Conservation (phyloP, 1,140 invertebrate genomes). For the Heterodera schachtii region DNA sequence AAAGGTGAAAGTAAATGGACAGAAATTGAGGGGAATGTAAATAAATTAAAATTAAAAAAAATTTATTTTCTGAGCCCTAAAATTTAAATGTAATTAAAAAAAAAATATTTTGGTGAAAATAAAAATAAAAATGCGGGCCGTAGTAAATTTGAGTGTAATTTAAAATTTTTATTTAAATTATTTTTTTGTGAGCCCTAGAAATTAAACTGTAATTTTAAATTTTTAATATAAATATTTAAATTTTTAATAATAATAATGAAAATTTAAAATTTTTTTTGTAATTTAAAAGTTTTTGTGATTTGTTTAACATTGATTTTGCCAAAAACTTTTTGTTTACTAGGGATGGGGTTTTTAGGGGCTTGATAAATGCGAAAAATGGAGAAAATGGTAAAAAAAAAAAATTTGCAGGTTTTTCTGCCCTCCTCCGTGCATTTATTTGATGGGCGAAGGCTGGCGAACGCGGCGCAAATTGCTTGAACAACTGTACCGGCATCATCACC, state of each 20-base stretch:
- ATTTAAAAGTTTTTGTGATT: too few species aligned
- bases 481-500: slow-evolving; percentile 34
- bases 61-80: not conserved
- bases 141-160: too few species aligned
- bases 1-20: not conserved
- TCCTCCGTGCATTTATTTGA: slow-evolving; percentile 96
- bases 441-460: slow-evolving; percentile 90
- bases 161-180: slow-evolving; percentile 16
- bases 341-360: too few species aligned
- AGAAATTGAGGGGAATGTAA: not conserved
- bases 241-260: too few species aligned
- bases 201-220: not conserved
- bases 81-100: not conserved
- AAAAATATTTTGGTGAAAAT: too few species aligned
- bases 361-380: too few species aligned
- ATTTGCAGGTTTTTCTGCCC: slow-evolving; percentile 88
- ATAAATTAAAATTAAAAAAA: not conserved
- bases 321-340: too few species aligned
- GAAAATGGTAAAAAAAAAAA: slow-evolving; percentile 5
- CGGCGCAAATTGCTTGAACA: slow-evolving; percentile 35
- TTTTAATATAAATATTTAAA: too few species aligned
- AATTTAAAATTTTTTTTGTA: too few species aligned
- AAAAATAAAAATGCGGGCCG: too few species aligned
- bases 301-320: not conserved
- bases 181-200: not conserved